These are phyloP conservation scores for Masticophis lateralis DNA, from an alignment of 2,797 vertebrate species.

Conservation along the genomic window DNA sequence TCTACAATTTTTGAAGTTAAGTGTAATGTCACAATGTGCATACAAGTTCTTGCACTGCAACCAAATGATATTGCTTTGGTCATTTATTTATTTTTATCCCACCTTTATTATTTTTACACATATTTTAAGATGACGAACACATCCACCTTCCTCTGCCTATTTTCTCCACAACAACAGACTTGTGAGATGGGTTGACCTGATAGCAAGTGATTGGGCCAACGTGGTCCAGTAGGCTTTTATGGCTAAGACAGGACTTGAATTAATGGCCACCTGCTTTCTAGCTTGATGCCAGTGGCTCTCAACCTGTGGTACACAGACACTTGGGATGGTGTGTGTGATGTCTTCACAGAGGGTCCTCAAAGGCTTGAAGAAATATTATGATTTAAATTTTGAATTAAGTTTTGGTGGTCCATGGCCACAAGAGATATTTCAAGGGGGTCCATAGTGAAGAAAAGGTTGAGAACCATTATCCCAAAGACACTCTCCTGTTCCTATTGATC, in stretches of 20 bases:
- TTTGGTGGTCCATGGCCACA: not conserved
- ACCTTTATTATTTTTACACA: not conserved
- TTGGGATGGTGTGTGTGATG: not conserved
- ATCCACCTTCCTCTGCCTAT: not conserved
- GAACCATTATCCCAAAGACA: not conserved
- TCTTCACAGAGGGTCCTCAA: not conserved
- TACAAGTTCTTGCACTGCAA: not conserved
- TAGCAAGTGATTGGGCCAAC: not conserved
- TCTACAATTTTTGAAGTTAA: not conserved
- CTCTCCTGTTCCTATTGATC: not conserved
- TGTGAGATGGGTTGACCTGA: not conserved
- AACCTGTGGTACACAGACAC: not conserved
- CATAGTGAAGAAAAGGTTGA: not conserved
- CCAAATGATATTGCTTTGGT: not conserved
- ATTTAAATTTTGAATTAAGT: not conserved
- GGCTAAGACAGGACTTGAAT: not conserved
- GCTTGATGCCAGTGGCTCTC: not conserved
- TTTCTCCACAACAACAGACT: not conserved
- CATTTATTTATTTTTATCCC: not conserved
- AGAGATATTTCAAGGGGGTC: not conserved
- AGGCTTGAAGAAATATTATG: not conserved
- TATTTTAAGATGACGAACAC: not conserved
- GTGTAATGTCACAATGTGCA: not conserved
- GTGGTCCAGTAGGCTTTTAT: not conserved
- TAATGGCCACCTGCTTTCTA: not conserved